Conservation (phyloP, 1,140 invertebrate genomes). For the Leptopilina clavipes region DNA sequence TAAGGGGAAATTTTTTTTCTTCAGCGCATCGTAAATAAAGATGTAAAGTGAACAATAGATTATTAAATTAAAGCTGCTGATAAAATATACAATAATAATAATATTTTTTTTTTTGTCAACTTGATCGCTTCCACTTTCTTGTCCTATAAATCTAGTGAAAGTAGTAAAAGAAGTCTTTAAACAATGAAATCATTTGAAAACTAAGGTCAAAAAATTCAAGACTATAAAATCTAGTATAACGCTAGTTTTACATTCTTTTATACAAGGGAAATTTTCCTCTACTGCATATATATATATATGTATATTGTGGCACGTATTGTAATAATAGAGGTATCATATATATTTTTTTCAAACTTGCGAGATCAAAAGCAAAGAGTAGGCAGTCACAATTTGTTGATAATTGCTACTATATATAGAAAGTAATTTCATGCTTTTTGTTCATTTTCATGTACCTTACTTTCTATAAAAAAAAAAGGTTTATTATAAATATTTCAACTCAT, state of each 20-base stretch:
- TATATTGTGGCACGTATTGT: not conserved
- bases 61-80: not conserved
- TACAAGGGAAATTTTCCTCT: not conserved
- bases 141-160: not conserved
- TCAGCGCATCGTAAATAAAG: too few relatives aligned
- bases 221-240: slow-evolving; percentile 19
- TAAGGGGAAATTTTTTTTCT: too few relatives aligned
- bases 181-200: slow-evolving; percentile 25
- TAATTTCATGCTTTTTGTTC: not conserved
- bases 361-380: not conserved
- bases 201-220: slow-evolving; percentile 24
- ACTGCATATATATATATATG: too few relatives aligned
- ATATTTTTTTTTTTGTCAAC: not conserved
- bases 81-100: slow-evolving; percentile 1
- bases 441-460: not conserved
- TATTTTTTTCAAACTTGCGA: not conserved
- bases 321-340: slow-evolving; percentile 1
- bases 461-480: not conserved
- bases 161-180: not conserved
- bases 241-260: not conserved
- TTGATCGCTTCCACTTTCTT: not conserved
- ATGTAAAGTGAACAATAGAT: not conserved
- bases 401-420: not conserved
- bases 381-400: slow-evolving; percentile 14
- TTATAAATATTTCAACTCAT: not conserved